Conservation (phyloP, 2,797 vertebrate species). For the Neoniphon sammara region DNA sequence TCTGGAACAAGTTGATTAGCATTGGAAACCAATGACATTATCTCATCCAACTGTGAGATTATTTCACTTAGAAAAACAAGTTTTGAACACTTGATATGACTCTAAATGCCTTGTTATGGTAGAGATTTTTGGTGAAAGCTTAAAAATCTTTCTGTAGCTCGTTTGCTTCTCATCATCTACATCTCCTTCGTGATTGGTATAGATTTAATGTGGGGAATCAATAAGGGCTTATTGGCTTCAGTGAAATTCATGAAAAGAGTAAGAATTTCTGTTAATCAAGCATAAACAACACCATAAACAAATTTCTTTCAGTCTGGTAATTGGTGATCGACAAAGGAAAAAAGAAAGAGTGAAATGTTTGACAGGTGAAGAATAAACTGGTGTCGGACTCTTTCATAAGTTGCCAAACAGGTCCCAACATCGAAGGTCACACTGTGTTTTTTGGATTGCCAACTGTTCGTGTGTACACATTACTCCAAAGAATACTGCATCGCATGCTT, state of each 20-base stretch:
- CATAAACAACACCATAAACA: background rate
- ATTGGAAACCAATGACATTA: no score
- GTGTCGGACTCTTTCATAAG: conserved; percentile 44
- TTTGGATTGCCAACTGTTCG: conserved; percentile 31
- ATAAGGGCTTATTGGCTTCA: background rate
- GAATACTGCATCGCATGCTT: conserved; percentile 48
- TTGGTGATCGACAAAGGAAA: background rate
- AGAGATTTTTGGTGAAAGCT: no score
- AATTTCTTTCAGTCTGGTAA: background rate
- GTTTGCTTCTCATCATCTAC: background rate
- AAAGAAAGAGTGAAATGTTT: conserved; percentile 28
- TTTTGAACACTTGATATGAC: no score
- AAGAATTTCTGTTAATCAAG: background rate
- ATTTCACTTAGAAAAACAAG: no score
- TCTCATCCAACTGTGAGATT: no score
- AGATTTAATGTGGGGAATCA: background rate
- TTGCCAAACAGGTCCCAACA: conserved; percentile 54
- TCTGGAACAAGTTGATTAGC: no score
- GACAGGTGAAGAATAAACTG: conserved; percentile 57
- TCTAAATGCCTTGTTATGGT: no score
- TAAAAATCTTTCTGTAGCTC: no score
- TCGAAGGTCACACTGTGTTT: conserved; percentile 34
- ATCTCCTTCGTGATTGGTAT: background rate
- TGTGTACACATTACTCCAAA: conserved; percentile 44
- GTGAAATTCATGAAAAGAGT: conserved; percentile 12